These are phyloP conservation scores for Emmelina monodactyla DNA, from an alignment of 2,888 invertebrate species.

Conservation along the genomic window DNA sequence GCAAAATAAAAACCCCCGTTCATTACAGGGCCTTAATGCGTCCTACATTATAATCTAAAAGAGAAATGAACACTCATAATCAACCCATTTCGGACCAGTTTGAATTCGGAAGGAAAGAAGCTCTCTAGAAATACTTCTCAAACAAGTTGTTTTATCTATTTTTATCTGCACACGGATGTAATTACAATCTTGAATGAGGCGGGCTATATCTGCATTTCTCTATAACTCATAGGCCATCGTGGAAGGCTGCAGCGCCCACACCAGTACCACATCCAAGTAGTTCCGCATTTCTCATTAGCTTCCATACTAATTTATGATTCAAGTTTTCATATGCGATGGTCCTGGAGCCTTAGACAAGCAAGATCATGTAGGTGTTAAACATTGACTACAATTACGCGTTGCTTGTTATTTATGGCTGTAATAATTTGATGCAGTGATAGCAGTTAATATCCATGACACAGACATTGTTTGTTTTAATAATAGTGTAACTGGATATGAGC, in stretches of 20 bases:
- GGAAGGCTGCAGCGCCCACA: slow-evolving; percentile 20
- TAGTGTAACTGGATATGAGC: no score
- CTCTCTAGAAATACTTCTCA: no score
- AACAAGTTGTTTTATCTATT: no score
- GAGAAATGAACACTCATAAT: no score
- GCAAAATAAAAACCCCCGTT: no score
- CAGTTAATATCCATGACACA: neutral
- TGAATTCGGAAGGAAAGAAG: no score
- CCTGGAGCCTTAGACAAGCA: no score
- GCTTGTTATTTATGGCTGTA: neutral
- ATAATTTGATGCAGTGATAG: neutral
- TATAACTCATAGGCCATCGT: no score
- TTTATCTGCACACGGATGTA: no score
- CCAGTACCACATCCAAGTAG: slow-evolving; percentile 19
- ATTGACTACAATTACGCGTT: neutral
- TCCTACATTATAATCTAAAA: neutral
- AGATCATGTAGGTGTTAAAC: neutral
- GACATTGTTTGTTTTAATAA: neutral
- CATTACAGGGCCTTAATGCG: neutral
- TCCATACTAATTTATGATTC: slow-evolving; percentile 38
- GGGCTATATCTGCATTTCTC: no score
- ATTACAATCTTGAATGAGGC: no score
- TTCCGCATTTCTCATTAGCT: slow-evolving; percentile 44
- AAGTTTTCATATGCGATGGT: slow-evolving; percentile 33
- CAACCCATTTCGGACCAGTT: no score